These are phyloP conservation scores for Scelioninae gen. 1 DNA, from an alignment of 2,888 invertebrate genomes.

Conservation along the genomic window DNA sequence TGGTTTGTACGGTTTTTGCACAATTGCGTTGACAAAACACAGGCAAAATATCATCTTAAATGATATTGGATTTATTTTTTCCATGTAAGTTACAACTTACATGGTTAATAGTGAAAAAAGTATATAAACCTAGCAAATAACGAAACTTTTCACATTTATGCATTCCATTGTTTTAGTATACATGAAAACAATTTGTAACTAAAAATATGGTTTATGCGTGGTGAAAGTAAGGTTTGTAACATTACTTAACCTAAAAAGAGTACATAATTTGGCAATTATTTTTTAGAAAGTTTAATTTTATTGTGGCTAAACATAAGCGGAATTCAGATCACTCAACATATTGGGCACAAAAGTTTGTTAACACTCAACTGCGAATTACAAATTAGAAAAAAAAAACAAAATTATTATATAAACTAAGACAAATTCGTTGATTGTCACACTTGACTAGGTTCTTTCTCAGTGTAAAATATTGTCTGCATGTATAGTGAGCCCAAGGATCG, in stretches of 20 bases:
- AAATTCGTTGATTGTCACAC: constrained; percentile 38
- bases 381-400: no score
- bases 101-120: no score
- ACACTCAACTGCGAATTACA: no score
- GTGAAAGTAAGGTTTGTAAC: constrained; percentile 22
- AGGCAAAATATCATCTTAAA: not conserved
- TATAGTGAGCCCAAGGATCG: constrained; percentile 39
- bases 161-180: not conserved
- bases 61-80: no score
- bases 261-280: constrained; percentile 56
- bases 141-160: no score
- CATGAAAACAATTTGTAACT: constrained; percentile 10
- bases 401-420: constrained; percentile 21
- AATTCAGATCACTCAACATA: no score
- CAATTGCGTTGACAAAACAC: not conserved
- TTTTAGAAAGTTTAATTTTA: constrained; percentile 58
- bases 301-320: not conserved
- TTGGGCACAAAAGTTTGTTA: no score
- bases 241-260: constrained; percentile 42
- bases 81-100: no score
- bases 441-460: constrained; percentile 20
- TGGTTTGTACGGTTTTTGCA: constrained; percentile 4
- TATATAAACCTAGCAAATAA: no score
- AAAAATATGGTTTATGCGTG: constrained; percentile 9
- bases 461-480: constrained; percentile 40